Evolutionary conservation across 2,888 invertebrate genomes (phyloP).

Genomic region (Cheilosia vulpina): DNA sequence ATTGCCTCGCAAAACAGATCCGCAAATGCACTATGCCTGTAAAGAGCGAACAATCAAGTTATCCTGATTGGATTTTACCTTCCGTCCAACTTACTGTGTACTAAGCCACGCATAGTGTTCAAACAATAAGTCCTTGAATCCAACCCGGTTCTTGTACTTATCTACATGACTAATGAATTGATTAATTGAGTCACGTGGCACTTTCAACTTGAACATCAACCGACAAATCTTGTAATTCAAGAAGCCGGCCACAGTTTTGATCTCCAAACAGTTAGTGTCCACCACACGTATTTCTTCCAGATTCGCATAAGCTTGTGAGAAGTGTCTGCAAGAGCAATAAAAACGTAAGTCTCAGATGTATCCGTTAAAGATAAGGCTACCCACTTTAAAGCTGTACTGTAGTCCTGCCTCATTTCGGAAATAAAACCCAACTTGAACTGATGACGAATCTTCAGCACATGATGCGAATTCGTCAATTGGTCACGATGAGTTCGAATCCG

Average conservation of each 20-base stretch:
- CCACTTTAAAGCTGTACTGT: constrained; percentile 92
- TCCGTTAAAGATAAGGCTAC: constrained; percentile 16
- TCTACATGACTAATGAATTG: constrained; percentile 97
- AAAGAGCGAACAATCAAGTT: constrained; percentile 37
- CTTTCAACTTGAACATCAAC: constrained; percentile 93
- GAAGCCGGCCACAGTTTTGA: constrained; percentile 96
- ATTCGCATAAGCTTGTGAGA: constrained; percentile 94
- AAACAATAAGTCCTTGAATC: constrained; percentile 93
- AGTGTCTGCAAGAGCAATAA: constrained; percentile 86
- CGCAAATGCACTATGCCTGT: constrained; percentile 91
- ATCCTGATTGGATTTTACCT: neutral
- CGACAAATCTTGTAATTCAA: constrained; percentile 98
- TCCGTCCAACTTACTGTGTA: constrained; percentile 89
- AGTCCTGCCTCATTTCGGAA: constrained; percentile 96
- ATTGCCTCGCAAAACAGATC: constrained; percentile 98
- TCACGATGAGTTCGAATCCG: constrained; percentile 95
- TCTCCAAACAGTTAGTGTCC: constrained; percentile 96
- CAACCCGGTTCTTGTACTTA: constrained; percentile 91
- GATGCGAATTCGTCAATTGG: constrained; percentile 94
- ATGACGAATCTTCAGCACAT: constrained; percentile 96
- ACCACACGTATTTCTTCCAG: constrained; percentile 94
- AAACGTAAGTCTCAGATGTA: neutral
- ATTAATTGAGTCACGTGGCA: constrained; percentile 96
- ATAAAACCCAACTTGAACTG: constrained; percentile 98
- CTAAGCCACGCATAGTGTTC: constrained; percentile 98